Percentiles rank a stretch among this genome's conserved stretches.
These are phyloP conservation scores for Didymodactylos carnosus DNA, from an alignment of 2,888 invertebrate species.

Conservation along the genomic window DNA sequence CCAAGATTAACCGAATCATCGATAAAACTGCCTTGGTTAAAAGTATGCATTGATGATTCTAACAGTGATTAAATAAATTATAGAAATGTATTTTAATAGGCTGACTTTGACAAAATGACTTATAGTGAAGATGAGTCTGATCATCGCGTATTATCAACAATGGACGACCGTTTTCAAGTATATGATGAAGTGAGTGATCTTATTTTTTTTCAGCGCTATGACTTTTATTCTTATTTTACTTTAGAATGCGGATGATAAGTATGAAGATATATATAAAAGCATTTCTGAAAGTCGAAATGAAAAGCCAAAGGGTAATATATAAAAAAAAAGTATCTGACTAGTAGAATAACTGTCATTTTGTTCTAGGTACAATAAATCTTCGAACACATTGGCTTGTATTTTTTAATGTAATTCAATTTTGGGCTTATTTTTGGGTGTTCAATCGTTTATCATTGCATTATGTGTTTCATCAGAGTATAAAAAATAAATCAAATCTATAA, in stretches of 20 bases:
- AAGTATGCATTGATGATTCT: neutral
- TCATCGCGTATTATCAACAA: too few relatives aligned
- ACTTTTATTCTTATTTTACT: neutral
- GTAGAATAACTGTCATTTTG: too few relatives aligned
- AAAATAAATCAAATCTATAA: neutral
- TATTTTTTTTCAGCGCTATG: neutral
- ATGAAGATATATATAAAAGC: neutral
- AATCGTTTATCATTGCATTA: neutral
- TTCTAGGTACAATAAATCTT: neutral
- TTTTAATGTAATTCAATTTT: neutral
- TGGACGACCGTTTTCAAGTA: too few relatives aligned
- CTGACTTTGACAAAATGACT: neutral
- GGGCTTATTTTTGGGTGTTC: neutral
- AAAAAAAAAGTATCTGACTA: neutral
- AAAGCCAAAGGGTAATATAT: neutral
- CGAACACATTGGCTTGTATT: neutral
- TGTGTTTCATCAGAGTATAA: neutral
- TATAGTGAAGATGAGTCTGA: neutral
- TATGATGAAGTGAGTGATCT: neutral
- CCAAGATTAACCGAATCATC: neutral
- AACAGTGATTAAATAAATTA: neutral
- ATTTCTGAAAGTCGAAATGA: neutral
- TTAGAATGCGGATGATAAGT: neutral
- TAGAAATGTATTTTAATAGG: neutral
- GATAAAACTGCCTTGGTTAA: neutral